Percentiles rank a stretch among this genome's conserved stretches.
Conservation (phyloP, 2,113 vertebrate species). For the Chaetodon auriga region DNA sequence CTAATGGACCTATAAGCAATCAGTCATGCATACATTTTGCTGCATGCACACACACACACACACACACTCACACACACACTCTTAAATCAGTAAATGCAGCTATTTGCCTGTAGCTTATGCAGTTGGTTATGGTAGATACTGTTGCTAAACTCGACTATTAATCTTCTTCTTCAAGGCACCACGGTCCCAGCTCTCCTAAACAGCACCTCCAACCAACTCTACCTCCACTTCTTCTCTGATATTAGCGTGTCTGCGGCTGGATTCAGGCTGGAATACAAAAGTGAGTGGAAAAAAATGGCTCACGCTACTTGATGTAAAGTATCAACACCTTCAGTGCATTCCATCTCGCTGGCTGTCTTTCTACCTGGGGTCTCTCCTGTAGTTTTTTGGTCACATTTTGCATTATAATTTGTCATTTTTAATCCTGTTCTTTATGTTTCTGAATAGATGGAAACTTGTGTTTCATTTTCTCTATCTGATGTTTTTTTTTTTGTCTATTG, state of each 20-base stretch:
- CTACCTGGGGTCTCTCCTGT: not conserved
- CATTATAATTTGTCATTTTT: not conserved
- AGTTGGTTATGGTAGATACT: conserved; percentile 35
- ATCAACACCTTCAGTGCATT: not conserved
- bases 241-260: conserved; percentile 98
- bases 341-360: not conserved
- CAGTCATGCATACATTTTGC: not conserved
- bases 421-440: not conserved
- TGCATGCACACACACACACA: not conserved
- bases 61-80: not conserved
- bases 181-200: conserved; percentile 96
- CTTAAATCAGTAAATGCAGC: not conserved
- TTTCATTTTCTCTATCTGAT: not conserved
- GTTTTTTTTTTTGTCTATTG: not conserved
- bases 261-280: conserved; percentile 98
- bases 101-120: conserved; percentile 23
- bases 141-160: conserved; percentile 58
- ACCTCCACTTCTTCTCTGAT: conserved; percentile 98
- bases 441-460: not conserved
- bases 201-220: conserved; percentile 99
- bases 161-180: conserved; percentile 86
- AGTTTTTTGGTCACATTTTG: not conserved
- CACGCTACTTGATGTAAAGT: not conserved
- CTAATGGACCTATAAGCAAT: not conserved
- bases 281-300: conserved; percentile 83